phyloP scores from a whole-genome alignment of 2,797 vertebrate genomes.

The Chloroceryle inda region DNA sequence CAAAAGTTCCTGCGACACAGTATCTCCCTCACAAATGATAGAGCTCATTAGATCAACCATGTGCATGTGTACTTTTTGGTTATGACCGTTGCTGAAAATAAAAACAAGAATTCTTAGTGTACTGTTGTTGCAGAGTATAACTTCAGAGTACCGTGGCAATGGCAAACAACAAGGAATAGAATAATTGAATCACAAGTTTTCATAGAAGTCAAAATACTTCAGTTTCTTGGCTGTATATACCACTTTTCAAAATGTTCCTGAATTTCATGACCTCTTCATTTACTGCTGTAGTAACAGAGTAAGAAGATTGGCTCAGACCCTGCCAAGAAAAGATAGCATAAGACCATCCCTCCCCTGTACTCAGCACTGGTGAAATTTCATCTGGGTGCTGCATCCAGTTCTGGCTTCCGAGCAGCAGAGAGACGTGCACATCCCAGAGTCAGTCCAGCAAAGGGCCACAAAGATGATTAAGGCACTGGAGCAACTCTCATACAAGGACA shows the following conservation, averaged over 20 bases:
- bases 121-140: not conserved
- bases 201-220: not conserved
- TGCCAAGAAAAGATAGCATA: rapidly evolving
- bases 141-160: not conserved
- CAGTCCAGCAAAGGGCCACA: not conserved
- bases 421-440: not conserved
- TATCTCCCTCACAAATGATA: constrained; percentile 98
- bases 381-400: not conserved
- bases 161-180: not conserved
- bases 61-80: constrained; percentile 99
- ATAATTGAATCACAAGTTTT: not conserved
- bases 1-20: constrained; percentile 96
- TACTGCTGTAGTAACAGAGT: not conserved
- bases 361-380: not conserved
- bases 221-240: not conserved
- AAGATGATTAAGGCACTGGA: not conserved
- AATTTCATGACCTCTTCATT: not conserved
- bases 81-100: constrained; percentile 94
- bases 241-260: not conserved
- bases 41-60: constrained; percentile 99
- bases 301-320: not conserved
- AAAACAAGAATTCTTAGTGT: constrained; percentile 35
- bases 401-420: not conserved
- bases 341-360: not conserved
- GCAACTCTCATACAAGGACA: not conserved